Percentiles rank a stretch among this genome's conserved stretches.
These are phyloP conservation scores for Lanius ludovicianus DNA, from an alignment of 2,113 vertebrate species.

Conservation along the genomic window DNA sequence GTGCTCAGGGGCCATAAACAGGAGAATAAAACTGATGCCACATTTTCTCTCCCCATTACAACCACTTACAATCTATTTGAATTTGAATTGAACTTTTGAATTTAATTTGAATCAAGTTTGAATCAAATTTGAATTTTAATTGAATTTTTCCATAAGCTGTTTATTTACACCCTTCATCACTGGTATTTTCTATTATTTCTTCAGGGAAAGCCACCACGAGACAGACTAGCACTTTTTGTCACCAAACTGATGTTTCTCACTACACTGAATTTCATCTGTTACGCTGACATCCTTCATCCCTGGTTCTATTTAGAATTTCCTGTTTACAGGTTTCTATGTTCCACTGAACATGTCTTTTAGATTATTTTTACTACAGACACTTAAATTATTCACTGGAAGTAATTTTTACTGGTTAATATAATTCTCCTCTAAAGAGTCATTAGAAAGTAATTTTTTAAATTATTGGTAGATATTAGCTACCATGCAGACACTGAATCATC, in stretches of 20 bases:
- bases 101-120: slow-evolving; percentile 5
- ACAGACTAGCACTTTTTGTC: not conserved
- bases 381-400: slow-evolving; percentile 7
- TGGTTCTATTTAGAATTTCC: not conserved
- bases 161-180: slow-evolving; percentile 4
- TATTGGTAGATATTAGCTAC: not conserved
- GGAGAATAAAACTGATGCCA: not conserved
- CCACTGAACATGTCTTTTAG: not conserved
- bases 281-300: not conserved
- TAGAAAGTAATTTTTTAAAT: not conserved
- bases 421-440: not conserved
- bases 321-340: not conserved
- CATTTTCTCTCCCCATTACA: not conserved
- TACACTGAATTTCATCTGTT: not conserved
- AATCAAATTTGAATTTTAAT: slow-evolving; percentile 17
- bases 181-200: not conserved
- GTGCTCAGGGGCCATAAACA: not conserved
- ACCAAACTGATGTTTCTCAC: not conserved
- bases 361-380: not conserved
- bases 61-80: not conserved
- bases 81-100: not conserved
- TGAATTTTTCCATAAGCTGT: not conserved
- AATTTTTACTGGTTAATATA: not conserved
- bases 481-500: not conserved
- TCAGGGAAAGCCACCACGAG: not conserved